Percentiles rank a stretch among this genome's conserved stretches.
These are phyloP conservation scores for Drosophila neonasuta DNA, from an alignment of 2,888 invertebrate genomes.

Conservation along the genomic window DNA sequence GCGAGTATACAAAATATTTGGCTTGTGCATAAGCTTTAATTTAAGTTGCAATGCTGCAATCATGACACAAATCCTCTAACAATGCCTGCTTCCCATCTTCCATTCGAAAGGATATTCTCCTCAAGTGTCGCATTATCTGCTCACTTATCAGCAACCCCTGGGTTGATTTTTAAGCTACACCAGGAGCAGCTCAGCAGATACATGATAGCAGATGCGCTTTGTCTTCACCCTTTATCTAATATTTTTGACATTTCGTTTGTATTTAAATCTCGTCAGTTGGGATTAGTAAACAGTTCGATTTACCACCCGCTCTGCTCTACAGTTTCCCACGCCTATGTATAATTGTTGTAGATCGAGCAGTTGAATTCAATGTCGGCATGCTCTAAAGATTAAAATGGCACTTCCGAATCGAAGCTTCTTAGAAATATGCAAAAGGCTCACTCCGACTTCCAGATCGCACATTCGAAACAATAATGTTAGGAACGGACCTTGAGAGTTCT, in stretches of 20 bases:
- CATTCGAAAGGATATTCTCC: not conserved
- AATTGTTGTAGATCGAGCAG: conserved; percentile 27
- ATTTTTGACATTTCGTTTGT: conserved; percentile 59
- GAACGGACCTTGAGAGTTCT: conserved; percentile 50
- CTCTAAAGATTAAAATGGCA: conserved; percentile 41
- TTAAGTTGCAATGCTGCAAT: conserved; percentile 31
- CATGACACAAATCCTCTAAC: conserved; percentile 78
- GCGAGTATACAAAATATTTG: conserved; percentile 66
- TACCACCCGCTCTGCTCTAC: conserved; percentile 39
- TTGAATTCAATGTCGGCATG: conserved; percentile 34
- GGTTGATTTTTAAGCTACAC: not conserved
- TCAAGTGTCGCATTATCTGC: conserved; percentile 70
- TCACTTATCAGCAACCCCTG: conserved; percentile 52
- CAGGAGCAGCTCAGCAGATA: conserved; percentile 7
- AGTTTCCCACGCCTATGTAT: conserved; percentile 57
- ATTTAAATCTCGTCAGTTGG: conserved; percentile 35
- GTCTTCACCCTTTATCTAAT: conserved; percentile 56
- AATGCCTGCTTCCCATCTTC: conserved; percentile 43
- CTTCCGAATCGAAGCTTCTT: conserved; percentile 65
- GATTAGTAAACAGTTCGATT: not conserved
- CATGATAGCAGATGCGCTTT: conserved; percentile 39
- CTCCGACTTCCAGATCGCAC: conserved; percentile 28
- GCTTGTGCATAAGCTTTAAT: conserved; percentile 38
- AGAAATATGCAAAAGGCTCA: conserved; percentile 46
- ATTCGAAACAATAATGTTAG: conserved; percentile 47